These are phyloP conservation scores for Pasiphila rectangulata DNA, from an alignment of 2,888 invertebrate species.

Conservation along the genomic window DNA sequence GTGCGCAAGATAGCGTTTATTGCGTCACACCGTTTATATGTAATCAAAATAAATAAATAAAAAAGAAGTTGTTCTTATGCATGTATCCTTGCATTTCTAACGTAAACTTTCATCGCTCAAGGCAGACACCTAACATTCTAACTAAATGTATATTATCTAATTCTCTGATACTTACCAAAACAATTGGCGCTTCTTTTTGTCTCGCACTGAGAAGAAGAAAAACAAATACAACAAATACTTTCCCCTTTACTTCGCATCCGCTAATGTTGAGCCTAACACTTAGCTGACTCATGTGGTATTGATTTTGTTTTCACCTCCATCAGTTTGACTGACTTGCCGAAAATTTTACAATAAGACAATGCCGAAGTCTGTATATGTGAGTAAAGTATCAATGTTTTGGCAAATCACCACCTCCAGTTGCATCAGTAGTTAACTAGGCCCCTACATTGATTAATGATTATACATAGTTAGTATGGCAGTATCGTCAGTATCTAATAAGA, in stretches of 20 bases:
- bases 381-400: too few relatives aligned
- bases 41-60: too few relatives aligned
- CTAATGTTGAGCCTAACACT: conserved; percentile 68
- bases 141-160: conserved; percentile 28
- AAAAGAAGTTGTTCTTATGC: too few relatives aligned
- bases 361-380: too few relatives aligned
- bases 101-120: conserved; percentile 66
- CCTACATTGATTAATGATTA: too few relatives aligned
- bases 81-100: background rate
- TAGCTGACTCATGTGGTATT: conserved; percentile 70
- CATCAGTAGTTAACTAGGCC: too few relatives aligned
- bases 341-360: conserved; percentile 24
- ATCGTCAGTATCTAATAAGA: too few relatives aligned
- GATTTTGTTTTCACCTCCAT: conserved; percentile 74
- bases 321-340: conserved; percentile 56
- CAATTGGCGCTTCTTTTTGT: conserved; percentile 48
- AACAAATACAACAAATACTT: conserved; percentile 77
- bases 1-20: too few relatives aligned
- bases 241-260: conserved; percentile 73
- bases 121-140: conserved; percentile 36
- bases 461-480: too few relatives aligned
- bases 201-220: conserved; percentile 60
- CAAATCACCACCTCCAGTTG: too few relatives aligned
- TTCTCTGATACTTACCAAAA: conserved; percentile 29
- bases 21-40: too few relatives aligned